Base-by-base conservation (phyloP, 2,888 invertebrate genomes). In the Eupithecia subfuscata region DNA sequence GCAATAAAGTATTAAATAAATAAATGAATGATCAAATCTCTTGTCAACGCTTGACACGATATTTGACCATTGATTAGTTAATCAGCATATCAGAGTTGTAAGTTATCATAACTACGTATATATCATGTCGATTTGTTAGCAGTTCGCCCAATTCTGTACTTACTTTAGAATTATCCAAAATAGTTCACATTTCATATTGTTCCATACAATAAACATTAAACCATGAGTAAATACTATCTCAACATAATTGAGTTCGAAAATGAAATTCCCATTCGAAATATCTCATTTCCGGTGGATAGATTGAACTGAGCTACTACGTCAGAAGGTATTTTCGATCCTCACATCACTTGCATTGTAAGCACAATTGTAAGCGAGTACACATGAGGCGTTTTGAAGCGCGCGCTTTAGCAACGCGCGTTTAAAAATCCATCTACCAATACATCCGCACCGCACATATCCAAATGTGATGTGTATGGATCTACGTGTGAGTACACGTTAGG, bases 271-370 rank as follows among this genome's bases (percentile, higher is more conserved):
- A 70, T 74, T 77, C 48, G 74, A 77, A 70, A 75, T 77, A 77
- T 70, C 74, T 77, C 74, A 77, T 77, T 77, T 70, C 74, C 70
- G 63, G 34, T 74, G 75, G 68, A 63, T 73, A 75, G 77, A 77
- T 77, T 75, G 77, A 77, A 75, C 64, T 72, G 75, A 37, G 68
- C 72, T 72, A 48, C 70, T 56, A 56, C 22, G 75, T 73, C 43
- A 74, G 70, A 77, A 74, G 77, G 75, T 67, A 77, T 77, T 77
- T 73, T 72, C 75, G 70, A 73, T 75, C 73, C 77, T 73, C 77
- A 56, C 70, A 73, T 77, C 77, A 75, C 68, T 75, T 75, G 77
- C 75, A 77, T 77, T 71, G 77, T 75, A 77, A 75, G 77, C 77
- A 75, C 60, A 25, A 60, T 60, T 60, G 22, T 60, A 60, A 25